Percentiles rank a stretch among this genome's conserved stretches.
These are phyloP conservation scores for Caenorhabditis tropicalis DNA, from an alignment of 1,140 invertebrate species.

Conservation along the genomic window DNA sequence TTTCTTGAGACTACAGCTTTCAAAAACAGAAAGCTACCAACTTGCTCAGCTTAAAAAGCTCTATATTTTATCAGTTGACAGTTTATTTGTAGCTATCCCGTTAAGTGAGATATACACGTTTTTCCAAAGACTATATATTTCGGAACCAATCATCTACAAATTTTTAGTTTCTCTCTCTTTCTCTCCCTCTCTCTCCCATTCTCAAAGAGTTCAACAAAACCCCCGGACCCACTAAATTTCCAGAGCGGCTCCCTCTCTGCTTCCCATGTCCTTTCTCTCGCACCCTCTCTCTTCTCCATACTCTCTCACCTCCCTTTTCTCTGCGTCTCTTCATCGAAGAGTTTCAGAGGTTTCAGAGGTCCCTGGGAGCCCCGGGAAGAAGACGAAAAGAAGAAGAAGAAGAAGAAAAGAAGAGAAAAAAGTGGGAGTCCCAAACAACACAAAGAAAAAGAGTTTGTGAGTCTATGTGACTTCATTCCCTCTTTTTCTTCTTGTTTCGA, in stretches of 20 bases:
- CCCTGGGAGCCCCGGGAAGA: background rate
- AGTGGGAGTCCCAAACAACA: background rate
- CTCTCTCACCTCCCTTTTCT: background rate
- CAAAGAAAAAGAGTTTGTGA: background rate
- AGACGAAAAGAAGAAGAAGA: background rate
- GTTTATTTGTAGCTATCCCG: no score
- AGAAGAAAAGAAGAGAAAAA: background rate
- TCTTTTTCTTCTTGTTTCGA: no score
- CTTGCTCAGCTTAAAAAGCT: background rate
- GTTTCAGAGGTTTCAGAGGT: conserved; percentile 43
- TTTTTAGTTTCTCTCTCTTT: no score
- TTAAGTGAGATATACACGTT: no score
- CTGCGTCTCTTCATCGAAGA: conserved; percentile 3
- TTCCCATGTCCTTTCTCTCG: background rate
- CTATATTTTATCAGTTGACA: background rate
- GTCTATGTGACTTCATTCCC: background rate
- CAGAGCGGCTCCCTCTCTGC: background rate
- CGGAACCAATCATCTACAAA: no score
- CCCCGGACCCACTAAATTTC: conserved; percentile 31
- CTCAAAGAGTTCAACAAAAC: no score
- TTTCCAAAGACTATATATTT: no score
- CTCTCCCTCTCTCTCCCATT: no score
- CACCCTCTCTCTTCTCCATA: background rate
- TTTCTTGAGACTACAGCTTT: no score
- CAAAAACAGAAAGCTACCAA: background rate